Percentiles rank a stretch among this genome's conserved stretches.
Conservation (phyloP, 1,140 invertebrate species). For the Drosophila ogumai region DNA sequence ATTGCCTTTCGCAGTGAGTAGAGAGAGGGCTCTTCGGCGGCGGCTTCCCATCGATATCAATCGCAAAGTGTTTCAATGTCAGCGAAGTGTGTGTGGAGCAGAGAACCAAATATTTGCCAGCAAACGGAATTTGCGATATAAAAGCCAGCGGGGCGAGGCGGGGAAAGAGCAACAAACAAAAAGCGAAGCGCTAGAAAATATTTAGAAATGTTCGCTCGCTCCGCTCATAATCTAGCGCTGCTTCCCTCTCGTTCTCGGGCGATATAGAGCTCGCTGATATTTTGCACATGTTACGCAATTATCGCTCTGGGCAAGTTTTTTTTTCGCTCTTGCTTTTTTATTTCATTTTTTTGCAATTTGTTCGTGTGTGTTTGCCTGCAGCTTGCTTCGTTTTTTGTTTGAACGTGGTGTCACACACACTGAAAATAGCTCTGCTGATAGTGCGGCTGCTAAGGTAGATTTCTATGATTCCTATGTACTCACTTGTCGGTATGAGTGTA, state of each 20-base stretch:
- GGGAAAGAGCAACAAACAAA: conserved; percentile 64
- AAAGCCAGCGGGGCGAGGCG: conserved; percentile 2
- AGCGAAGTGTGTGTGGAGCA: conserved; percentile 18
- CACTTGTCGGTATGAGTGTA: conserved; percentile 10
- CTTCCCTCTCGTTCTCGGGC: conserved; percentile 8
- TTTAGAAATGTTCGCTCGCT: conserved; percentile 49
- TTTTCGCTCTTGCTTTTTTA: conserved; percentile 3
- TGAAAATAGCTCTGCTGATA: conserved; percentile 17
- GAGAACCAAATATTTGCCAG: conserved; percentile 29
- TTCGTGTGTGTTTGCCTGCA: conserved; percentile 21
- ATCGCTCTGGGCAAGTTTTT: conserved; percentile 50
- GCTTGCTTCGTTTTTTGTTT: conserved; percentile 46
- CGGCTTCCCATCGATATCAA: conserved; percentile 5
- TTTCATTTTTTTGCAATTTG: neutral
- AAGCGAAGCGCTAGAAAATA: conserved; percentile 39
- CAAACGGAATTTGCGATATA: conserved; percentile 35
- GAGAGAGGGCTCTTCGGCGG: neutral
- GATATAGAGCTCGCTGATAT: conserved; percentile 35
- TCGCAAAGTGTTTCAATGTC: conserved; percentile 72
- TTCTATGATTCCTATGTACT: conserved; percentile 6
- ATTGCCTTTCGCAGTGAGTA: conserved; percentile 46
- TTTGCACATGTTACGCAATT: conserved; percentile 74
- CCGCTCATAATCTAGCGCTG: conserved; percentile 39
- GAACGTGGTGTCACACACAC: conserved; percentile 32
- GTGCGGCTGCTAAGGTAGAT: conserved; percentile 12